phyloP scores from a whole-genome alignment of 2,113 vertebrate genomes.

The Xenotilapia longispinis region DNA sequence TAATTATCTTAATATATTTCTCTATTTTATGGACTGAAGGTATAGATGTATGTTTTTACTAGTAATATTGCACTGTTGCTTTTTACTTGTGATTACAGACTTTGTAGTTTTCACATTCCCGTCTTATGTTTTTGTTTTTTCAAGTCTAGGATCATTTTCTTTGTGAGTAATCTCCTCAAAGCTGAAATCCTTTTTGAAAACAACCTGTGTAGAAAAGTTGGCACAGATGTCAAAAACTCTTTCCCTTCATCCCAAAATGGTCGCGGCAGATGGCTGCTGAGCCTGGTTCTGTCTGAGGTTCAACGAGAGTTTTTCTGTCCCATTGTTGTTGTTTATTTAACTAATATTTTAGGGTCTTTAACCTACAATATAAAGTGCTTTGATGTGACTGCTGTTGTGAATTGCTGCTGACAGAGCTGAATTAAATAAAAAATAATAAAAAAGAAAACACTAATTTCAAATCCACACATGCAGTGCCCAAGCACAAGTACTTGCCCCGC shows the following conservation, averaged over 20 bases:
- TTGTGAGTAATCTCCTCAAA: rapidly evolving
- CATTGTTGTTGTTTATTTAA: not conserved
- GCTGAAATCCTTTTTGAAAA: not conserved
- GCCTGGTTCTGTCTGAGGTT: not conserved
- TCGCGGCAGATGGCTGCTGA: rapidly evolving
- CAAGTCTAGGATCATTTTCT: not conserved
- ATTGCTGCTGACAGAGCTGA: not conserved
- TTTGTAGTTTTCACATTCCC: not conserved
- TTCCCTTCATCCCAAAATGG: not conserved
- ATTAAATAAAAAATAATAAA: not conserved
- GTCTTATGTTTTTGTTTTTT: not conserved
- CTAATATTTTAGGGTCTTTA: not conserved
- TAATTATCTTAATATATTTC: not conserved
- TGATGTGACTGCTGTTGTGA: not conserved
- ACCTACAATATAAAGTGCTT: not conserved
- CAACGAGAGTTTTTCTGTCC: not conserved
- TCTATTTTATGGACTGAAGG: not conserved
- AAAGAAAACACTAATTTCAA: rapidly evolving
- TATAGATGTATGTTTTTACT: not conserved
- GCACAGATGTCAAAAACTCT: not conserved
- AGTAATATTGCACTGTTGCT: not conserved
- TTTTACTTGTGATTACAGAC: not conserved
- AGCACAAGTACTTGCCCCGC: not conserved
- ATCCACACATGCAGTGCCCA: not conserved
- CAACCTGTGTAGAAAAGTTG: not conserved